A percentile compares a stretch with the other conserved stretches of the same genome.
Conservation (phyloP, 2,888 invertebrate genomes). For the Drosophila paracracens region DNA sequence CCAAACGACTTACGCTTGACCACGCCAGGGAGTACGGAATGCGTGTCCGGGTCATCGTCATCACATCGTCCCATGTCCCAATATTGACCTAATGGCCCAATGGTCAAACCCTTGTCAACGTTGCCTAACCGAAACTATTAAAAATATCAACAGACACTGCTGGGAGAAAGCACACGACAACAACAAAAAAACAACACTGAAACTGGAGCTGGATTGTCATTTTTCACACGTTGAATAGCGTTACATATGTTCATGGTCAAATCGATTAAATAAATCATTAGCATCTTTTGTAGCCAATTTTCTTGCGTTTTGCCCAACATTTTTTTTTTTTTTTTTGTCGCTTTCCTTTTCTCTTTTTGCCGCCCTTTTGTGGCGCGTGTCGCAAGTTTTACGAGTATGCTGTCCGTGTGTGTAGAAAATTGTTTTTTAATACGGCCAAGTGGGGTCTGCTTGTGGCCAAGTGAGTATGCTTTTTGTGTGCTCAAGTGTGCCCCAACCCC, state of each 20-base stretch:
- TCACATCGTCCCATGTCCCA: slow-evolving; percentile 21
- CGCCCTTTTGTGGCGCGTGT: slow-evolving; percentile 58
- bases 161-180: background rate
- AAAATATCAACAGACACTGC: slow-evolving; percentile 74
- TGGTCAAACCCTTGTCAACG: slow-evolving; percentile 79
- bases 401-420: slow-evolving; percentile 75
- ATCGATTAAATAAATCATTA: slow-evolving; percentile 85
- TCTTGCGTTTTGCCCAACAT: slow-evolving; percentile 62
- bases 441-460: slow-evolving; percentile 27
- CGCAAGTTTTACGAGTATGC: slow-evolving; percentile 61
- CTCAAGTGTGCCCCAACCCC: background rate
- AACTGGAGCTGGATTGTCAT: slow-evolving; percentile 48
- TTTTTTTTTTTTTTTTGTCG: slow-evolving; percentile 4
- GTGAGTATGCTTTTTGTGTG: slow-evolving; percentile 39
- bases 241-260: slow-evolving; percentile 84
- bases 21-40: slow-evolving; percentile 37
- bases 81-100: slow-evolving; percentile 65
- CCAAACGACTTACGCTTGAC: slow-evolving; percentile 73
- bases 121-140: slow-evolving; percentile 77
- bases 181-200: background rate
- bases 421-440: slow-evolving; percentile 82
- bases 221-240: slow-evolving; percentile 71
- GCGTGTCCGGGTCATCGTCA: slow-evolving; percentile 24
- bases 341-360: slow-evolving; percentile 18
- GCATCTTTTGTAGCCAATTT: slow-evolving; percentile 84